phyloP scores from a whole-genome alignment of 2,113 vertebrate species.

The Calyptommatus sinebrachiatus region DNA sequence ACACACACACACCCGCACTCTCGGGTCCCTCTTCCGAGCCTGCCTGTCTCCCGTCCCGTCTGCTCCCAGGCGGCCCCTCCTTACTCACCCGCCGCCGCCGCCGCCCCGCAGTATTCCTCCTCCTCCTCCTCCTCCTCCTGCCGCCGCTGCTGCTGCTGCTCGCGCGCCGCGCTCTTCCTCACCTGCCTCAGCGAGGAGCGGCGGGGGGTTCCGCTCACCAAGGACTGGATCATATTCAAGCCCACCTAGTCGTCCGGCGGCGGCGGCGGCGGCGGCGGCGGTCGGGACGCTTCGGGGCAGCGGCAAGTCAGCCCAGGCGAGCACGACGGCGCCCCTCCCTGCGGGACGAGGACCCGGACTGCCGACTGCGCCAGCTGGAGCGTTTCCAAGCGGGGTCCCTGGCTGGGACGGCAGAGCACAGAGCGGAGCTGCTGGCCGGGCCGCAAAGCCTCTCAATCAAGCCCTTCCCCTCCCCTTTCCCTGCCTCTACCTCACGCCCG shows the following conservation, averaged over 20 bases:
- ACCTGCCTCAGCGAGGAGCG: constrained; percentile 4
- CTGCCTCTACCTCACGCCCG: too few relatives aligned
- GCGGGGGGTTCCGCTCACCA: not conserved
- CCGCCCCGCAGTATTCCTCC: too few relatives aligned
- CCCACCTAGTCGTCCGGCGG: not conserved
- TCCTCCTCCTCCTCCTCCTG: too few relatives aligned
- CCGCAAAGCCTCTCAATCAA: constrained; percentile 1
- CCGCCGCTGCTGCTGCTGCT: not conserved
- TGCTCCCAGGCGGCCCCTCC: not conserved
- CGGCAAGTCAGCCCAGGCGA: too few relatives aligned
- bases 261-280: not conserved
- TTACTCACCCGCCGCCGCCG: too few relatives aligned
- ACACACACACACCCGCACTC: not conserved
- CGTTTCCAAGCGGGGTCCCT: not conserved
- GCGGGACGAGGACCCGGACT: too few relatives aligned
- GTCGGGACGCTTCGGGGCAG: not conserved
- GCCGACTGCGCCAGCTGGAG: too few relatives aligned
- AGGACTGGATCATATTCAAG: not conserved
- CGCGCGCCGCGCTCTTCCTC: not conserved
- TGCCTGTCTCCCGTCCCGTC: not conserved
- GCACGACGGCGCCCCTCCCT: not conserved
- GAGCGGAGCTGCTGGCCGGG: not conserved
- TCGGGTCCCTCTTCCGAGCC: too few relatives aligned
- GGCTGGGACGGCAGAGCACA: too few relatives aligned
- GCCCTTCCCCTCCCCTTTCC: not conserved